Conservation (phyloP, 2,888 invertebrate species). For the Iselma pallidipennis region DNA sequence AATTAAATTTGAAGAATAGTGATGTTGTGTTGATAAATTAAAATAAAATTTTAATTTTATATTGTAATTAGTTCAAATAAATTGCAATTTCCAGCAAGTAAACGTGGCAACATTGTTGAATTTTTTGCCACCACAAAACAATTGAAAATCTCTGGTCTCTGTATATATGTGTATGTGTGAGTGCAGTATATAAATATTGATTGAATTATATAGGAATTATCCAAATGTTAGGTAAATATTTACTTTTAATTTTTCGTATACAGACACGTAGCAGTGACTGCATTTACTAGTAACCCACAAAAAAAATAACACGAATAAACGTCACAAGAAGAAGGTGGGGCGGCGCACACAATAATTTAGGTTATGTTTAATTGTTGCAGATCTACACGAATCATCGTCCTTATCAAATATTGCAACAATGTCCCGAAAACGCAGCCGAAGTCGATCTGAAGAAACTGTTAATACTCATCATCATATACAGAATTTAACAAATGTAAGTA, state of each 20-base stretch:
- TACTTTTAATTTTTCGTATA: not conserved
- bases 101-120: too few relatives aligned
- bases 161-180: too few relatives aligned
- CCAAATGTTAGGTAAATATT: not conserved
- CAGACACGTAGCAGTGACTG: not conserved
- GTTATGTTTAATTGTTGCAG: slow-evolving; percentile 25
- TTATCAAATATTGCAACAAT: slow-evolving; percentile 32
- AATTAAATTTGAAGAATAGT: too few relatives aligned
- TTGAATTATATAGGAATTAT: too few relatives aligned
- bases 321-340: slow-evolving; percentile 13
- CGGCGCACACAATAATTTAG: slow-evolving; percentile 12
- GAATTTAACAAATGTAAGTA: slow-evolving; percentile 35
- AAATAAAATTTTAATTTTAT: too few relatives aligned
- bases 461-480: slow-evolving; percentile 30
- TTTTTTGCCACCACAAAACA: too few relatives aligned
- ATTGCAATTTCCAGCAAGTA: too few relatives aligned
- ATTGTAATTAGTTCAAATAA: too few relatives aligned
- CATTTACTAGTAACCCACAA: not conserved
- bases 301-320: not conserved
- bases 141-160: too few relatives aligned
- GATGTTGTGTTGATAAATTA: too few relatives aligned
- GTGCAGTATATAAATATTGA: too few relatives aligned
- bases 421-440: slow-evolving; percentile 55
- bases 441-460: slow-evolving; percentile 51
- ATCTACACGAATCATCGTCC: slow-evolving; percentile 21